Percentiles rank a stretch among this genome's conserved stretches.
phyloP scores from a whole-genome alignment of 2,888 invertebrate species.

The Isoperla grammatica region DNA sequence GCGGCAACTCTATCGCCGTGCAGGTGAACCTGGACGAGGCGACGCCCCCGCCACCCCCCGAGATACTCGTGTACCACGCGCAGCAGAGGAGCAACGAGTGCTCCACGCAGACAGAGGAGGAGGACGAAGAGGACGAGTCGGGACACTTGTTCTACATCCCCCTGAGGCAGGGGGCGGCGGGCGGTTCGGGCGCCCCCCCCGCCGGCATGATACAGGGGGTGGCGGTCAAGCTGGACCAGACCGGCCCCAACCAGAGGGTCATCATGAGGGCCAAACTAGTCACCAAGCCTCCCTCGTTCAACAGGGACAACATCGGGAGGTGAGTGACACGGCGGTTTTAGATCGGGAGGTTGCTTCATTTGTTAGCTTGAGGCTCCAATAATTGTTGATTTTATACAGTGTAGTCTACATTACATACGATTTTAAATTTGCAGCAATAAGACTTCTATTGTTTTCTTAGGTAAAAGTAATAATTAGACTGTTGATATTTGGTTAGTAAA shows the following conservation, averaged over 20 bases:
- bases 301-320: constrained; percentile 10
- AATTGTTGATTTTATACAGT: no score
- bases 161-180: constrained; percentile 45
- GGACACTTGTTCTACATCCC: constrained; percentile 61
- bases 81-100: constrained; percentile 42
- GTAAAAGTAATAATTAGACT: no score
- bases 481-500: no score
- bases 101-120: constrained; percentile 45
- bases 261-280: constrained; percentile 58
- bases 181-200: constrained; percentile 38
- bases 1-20: constrained; percentile 49
- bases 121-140: constrained; percentile 50
- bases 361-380: no score
- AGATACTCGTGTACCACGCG: constrained; percentile 37
- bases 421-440: no score
- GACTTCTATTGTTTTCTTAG: no score
- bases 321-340: no score
- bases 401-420: no score
- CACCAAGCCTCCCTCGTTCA: constrained; percentile 52
- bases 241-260: constrained; percentile 57
- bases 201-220: constrained; percentile 53
- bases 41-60: background rate
- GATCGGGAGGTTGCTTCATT: no score
- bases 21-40: constrained; percentile 47
- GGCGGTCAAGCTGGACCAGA: constrained; percentile 57